Base-by-base conservation (phyloP, 1,140 invertebrate genomes). In the Chionoecetes opilio region DNA sequence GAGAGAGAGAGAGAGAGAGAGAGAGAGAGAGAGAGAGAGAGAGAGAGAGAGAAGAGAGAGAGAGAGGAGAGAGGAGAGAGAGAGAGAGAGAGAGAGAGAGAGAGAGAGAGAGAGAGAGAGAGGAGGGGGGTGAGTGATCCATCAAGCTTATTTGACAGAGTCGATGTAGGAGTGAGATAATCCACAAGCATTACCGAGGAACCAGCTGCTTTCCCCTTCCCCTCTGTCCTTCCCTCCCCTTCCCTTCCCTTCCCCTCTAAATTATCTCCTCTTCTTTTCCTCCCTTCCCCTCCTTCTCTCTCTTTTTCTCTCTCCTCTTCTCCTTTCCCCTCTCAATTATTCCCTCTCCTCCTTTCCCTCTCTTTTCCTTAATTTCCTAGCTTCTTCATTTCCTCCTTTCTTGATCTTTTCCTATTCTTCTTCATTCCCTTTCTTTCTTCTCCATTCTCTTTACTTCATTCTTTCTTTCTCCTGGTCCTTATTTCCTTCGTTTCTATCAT, bases 61-160 rank as follows among this genome's bases (percentile, higher is more conserved):
- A 26, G 2, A n/a, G 82, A 35, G 17, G 34, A 0, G 29, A 85
- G 34, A n/a, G n/a, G n/a, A n/a, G n/a, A n/a, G n/a, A n/a, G n/a
- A n/a, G 32, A 84, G 5, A 84, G 9, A 9, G 86, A 32, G 17
- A 26, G 90, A 35, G 63, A n/a, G 63, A 82, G 63, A 82, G 90
- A 26, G 63, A 82, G 34, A 89, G 38, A 34, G 63, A n/a, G 63
- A 82, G 89, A 82, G 90, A 21, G 34, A 41, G 63, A 85, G 91
- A 41, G 34, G 11, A 14, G 46, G 88, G 14, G 53, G 31, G 29
- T 3, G 53, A 92, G 75, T 93, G 82, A 93, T 93, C 92, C 92
- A 87, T 93, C 92, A 93, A 93, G 84, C 92, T 86, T 93, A 93
- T 93, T 93, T 93, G 84, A 87, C 92, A 87, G 32, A 84, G 82